phyloP scores from a whole-genome alignment of 2,113 vertebrate species.

The Neomonachus schauinslandi region DNA sequence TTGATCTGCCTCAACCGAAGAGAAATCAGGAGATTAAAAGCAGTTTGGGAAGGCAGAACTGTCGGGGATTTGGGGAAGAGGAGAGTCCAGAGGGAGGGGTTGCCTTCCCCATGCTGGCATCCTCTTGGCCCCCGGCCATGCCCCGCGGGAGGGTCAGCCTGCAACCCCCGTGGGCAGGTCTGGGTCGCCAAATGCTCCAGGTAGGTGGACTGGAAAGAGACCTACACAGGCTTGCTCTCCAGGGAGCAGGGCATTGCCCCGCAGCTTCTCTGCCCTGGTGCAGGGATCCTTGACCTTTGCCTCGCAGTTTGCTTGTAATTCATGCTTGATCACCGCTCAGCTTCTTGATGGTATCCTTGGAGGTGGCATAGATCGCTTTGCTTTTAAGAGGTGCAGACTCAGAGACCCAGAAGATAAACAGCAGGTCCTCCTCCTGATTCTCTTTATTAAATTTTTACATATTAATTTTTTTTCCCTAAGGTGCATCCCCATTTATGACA shows the following conservation, averaged over 20 bases:
- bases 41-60: neutral
- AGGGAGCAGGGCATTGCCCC: constrained; percentile 81
- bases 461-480: neutral
- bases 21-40: neutral
- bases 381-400: constrained; percentile 86
- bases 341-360: constrained; percentile 90
- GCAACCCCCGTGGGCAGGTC: constrained; percentile 54
- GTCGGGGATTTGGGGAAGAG: neutral
- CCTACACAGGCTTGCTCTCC: constrained; percentile 86
- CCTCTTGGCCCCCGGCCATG: neutral
- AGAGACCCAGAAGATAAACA: constrained; percentile 91
- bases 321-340: constrained; percentile 84
- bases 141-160: neutral
- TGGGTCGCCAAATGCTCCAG: neutral
- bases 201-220: constrained; percentile 34
- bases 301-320: constrained; percentile 88
- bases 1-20: neutral
- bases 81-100: neutral
- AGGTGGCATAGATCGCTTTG: constrained; percentile 92
- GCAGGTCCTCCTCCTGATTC: constrained; percentile 90
- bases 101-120: neutral
- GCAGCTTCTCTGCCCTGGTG: constrained; percentile 88
- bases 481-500: neutral
- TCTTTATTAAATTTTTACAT: constrained; percentile 80
- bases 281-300: constrained; percentile 87